Conservation (phyloP, 2,113 vertebrate species). For the Mastomys coucha region DNA sequence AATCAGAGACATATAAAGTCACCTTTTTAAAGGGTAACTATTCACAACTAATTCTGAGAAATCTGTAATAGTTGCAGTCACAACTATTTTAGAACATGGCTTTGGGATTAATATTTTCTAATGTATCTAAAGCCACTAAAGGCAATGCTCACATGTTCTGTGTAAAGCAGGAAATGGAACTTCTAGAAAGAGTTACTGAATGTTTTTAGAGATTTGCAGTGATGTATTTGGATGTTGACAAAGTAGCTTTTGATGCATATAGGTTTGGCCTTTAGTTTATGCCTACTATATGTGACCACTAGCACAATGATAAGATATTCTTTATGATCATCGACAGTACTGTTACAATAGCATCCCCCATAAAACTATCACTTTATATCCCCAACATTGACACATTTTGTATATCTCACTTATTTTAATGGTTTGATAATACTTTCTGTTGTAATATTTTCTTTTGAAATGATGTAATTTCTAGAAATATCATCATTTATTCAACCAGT, state of each 20-base stretch:
- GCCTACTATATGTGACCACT: neutral
- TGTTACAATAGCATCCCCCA: neutral
- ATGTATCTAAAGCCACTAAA: neutral
- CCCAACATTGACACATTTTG: neutral
- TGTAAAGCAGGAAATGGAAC: neutral
- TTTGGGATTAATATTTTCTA: neutral
- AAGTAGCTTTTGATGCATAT: neutral
- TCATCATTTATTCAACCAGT: neutral
- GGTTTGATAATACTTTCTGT: neutral
- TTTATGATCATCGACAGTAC: neutral
- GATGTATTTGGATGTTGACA: neutral
- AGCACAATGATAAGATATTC: neutral
- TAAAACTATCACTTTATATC: neutral
- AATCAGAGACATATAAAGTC: neutral
- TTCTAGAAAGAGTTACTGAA: neutral
- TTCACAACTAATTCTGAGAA: neutral
- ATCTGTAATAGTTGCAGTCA: neutral
- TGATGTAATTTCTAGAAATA: neutral
- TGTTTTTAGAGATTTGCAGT: neutral
- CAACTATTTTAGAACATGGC: neutral
- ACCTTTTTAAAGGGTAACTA: neutral
- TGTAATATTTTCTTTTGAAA: neutral
- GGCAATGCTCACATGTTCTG: neutral
- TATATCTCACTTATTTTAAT: neutral
- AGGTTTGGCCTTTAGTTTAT: neutral